These are phyloP conservation scores for Coenonympha arcania DNA, from an alignment of 2,888 invertebrate genomes.

Conservation along the genomic window DNA sequence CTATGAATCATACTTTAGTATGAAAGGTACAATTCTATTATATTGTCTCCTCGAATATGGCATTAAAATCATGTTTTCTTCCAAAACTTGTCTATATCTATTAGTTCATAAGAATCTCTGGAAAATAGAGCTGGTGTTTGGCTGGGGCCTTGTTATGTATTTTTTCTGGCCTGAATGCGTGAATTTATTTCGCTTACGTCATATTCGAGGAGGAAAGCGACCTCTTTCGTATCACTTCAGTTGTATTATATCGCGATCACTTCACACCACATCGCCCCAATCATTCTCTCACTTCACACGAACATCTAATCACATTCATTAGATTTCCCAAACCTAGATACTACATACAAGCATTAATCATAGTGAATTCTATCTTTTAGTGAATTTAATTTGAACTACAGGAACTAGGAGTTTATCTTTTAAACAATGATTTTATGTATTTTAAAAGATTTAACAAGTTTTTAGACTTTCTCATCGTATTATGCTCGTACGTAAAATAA, in stretches of 20 bases:
- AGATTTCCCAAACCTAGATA: background rate
- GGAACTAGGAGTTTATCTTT: background rate
- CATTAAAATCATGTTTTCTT: background rate
- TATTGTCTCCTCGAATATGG: background rate
- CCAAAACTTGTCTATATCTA: no score
- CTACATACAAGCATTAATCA: background rate
- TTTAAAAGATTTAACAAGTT: no score
- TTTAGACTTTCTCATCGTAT: no score
- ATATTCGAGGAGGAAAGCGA: background rate
- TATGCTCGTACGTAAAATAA: background rate
- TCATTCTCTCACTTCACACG: background rate
- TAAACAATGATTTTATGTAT: background rate
- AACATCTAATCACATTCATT: slow-evolving; percentile 1
- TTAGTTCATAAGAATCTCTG: background rate
- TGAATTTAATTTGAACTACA: background rate
- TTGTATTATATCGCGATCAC: background rate
- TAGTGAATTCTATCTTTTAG: background rate
- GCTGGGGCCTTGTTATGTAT: background rate
- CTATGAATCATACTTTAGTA: background rate
- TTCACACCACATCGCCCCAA: slow-evolving; percentile 1
- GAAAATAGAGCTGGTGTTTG: background rate
- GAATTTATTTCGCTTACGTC: background rate
- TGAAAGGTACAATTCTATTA: background rate
- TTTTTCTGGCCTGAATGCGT: background rate
- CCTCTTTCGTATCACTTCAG: background rate